phyloP scores from a whole-genome alignment of 2,888 invertebrate genomes.

The Torymus tubicola region DNA sequence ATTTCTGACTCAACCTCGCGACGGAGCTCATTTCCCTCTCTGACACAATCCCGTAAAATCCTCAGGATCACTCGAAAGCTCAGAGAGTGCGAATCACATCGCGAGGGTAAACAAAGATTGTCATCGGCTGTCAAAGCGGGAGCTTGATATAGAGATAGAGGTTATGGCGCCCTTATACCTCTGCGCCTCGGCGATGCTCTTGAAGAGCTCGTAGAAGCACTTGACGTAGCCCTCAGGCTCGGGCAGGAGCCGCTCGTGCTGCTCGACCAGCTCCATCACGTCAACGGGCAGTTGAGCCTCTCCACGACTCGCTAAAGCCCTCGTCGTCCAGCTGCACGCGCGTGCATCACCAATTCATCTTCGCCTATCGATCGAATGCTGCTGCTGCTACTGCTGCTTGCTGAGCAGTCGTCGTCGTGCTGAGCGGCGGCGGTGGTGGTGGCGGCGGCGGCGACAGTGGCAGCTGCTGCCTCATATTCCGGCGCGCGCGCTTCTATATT shows the following conservation, averaged over 20 bases:
- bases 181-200: constrained; percentile 75
- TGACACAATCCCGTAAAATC: no score
- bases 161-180: constrained; percentile 72
- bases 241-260: constrained; percentile 72
- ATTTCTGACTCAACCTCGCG: neutral
- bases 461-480: no score
- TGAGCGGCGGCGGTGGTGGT: no score
- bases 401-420: no score
- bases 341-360: constrained; percentile 44
- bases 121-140: constrained; percentile 30
- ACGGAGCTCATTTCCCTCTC: no score
- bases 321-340: neutral
- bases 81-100: neutral
- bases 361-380: constrained; percentile 41
- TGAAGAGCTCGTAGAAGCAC: constrained; percentile 77
- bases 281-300: neutral
- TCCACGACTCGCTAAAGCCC: no score
- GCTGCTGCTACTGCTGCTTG: neutral
- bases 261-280: constrained; percentile 8
- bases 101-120: constrained; percentile 2
- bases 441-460: no score
- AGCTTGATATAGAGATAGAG: constrained; percentile 63
- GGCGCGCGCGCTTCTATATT: no score
- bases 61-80: no score
- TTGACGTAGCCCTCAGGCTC: constrained; percentile 76